Conservation (phyloP, 2,113 vertebrate genomes). For the Stegostoma tigrinum region DNA sequence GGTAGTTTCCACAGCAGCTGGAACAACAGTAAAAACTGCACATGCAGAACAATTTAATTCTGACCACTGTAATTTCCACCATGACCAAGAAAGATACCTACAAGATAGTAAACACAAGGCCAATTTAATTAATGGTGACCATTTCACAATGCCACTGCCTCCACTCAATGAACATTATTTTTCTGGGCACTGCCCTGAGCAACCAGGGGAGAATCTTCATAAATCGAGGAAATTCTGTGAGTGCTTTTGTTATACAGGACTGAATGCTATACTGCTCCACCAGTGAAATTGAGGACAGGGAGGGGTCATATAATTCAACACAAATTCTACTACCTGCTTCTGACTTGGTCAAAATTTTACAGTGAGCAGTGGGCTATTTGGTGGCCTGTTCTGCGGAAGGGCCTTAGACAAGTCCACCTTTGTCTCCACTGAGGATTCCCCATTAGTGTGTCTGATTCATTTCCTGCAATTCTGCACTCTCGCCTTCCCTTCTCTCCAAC, state of each 20-base stretch:
- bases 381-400: no score
- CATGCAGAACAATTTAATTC: not conserved
- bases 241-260: not conserved
- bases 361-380: no score
- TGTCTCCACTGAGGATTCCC: no score
- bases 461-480: no score
- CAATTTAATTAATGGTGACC: not conserved
- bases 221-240: not conserved
- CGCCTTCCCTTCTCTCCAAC: no score
- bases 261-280: not conserved
- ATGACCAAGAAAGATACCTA: not conserved
- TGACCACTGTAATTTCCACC: not conserved
- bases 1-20: constrained; percentile 23
- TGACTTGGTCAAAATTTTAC: no score
- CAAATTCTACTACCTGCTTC: no score
- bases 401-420: no score
- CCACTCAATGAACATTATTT: not conserved
- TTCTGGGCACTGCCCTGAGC: not conserved
- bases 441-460: no score
- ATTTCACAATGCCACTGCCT: no score
- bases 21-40: not conserved
- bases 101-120: not conserved
- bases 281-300: no score
- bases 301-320: no score
- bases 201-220: not conserved